Evolutionary conservation across 2,113 vertebrate genomes (phyloP), one percentile per base, ranked within the genome.

Genomic region (Onychorhynchus coronatus): DNA sequence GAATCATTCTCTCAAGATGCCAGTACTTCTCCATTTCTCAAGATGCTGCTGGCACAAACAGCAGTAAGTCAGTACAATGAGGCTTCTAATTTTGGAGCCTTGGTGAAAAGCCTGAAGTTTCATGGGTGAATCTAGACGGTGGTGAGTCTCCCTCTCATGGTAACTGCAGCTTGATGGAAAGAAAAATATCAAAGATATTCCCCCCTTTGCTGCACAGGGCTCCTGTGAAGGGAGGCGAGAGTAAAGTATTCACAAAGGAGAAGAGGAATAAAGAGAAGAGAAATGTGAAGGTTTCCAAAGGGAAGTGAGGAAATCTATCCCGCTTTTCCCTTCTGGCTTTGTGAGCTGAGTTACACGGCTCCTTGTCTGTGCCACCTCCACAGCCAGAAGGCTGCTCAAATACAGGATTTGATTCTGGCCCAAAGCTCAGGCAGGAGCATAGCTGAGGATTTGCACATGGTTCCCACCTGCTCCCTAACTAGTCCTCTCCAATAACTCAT

Each of bases 31-130:
- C 84, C 86, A 13, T 95, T 81, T 56, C 94, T 96, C 93, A 92
- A 94, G 95, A 97, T 91, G 93, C 86, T 96, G 91, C 92, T 96
- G 96, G 96, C 95, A 96, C 94, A 97, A 97, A 97, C 94, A 96
- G 93, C 94, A 91, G 93, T 92, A 97, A 97, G 95, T 93, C 88
- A 56, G 92, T 95, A 97, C 94, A 96, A 97, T 95, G 93, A 95
- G 80, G 76, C 52, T 96, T 96, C 96, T 97, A 96, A 97, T 92
- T 97, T 96, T 91, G 89, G 93, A 96, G 56, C 80, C 80, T 92
- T 68, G 86, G 89, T 97, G 91, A 84, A 91, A 81, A 3, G 95
- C 76, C 91, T 95, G 55, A 89, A 95, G 83, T 93, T 92, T 93
- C 93, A 96, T 91, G 93, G 79, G 80, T 65, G 89, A 91, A 77